phyloP scores from a whole-genome alignment of 2,797 vertebrate species.

The Hafferia zeledoni region DNA sequence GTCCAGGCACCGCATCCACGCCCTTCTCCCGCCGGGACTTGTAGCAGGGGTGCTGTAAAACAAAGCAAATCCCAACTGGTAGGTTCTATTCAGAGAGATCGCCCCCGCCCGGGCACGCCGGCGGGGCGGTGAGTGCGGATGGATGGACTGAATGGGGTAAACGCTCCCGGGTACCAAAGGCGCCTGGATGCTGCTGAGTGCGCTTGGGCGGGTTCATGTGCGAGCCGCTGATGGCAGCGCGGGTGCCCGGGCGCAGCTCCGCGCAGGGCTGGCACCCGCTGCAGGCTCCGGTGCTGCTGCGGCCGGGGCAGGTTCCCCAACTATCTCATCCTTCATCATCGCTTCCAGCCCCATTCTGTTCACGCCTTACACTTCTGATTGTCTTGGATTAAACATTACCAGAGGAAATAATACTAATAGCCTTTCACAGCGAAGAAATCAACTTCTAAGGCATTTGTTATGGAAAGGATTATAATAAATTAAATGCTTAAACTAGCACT shows the following conservation, averaged over 20 bases:
- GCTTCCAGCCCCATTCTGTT: conserved; percentile 59
- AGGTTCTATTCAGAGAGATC: neutral
- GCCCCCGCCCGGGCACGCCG: rapidly evolving
- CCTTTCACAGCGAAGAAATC: conserved; percentile 67
- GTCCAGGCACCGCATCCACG: no score
- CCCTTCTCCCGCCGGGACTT: rapidly evolving
- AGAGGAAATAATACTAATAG: conserved; percentile 73
- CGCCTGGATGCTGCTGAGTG: rapidly evolving
- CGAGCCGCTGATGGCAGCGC: neutral
- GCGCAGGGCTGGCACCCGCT: conserved; percentile 15
- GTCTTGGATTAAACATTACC: conserved; percentile 72
- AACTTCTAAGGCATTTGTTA: conserved; percentile 76
- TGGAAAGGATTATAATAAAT: conserved; percentile 82
- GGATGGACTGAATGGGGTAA: no score
- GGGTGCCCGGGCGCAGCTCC: neutral
- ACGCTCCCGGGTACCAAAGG: rapidly evolving
- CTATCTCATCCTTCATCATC: conserved; percentile 37
- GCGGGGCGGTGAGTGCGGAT: neutral
- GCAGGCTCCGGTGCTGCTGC: neutral
- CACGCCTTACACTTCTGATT: conserved; percentile 66
- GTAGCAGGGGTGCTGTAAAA: no score
- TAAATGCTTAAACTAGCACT: conserved; percentile 80
- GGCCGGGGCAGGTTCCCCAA: conserved; percentile 11
- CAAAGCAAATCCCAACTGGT: neutral
- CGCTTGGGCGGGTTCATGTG: neutral